phyloP scores from a whole-genome alignment of 2,888 invertebrate species.

The Pimpla rufipes region DNA sequence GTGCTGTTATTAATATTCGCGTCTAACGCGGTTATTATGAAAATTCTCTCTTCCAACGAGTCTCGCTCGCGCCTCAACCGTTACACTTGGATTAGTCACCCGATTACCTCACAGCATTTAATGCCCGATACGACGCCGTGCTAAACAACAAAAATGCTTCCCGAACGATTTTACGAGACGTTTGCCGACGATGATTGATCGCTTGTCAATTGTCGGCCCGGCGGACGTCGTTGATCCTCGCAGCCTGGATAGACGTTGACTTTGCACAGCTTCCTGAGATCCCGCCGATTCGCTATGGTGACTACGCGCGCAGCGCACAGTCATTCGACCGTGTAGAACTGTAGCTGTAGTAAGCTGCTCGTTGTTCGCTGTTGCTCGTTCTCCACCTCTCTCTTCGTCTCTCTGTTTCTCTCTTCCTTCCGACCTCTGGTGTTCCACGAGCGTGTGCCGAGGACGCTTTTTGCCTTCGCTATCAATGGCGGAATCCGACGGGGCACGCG shows the following conservation, averaged over 20 bases:
- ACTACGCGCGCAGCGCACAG: conserved; percentile 27
- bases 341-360: conserved; percentile 48
- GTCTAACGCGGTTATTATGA: neutral
- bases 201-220: conserved; percentile 44
- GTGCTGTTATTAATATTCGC: too few relatives aligned
- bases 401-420: conserved; percentile 34
- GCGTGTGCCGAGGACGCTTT: conserved; percentile 67
- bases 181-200: conserved; percentile 61
- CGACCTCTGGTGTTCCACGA: conserved; percentile 55
- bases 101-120: conserved; percentile 2
- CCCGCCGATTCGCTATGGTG: conserved; percentile 37
- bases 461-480: conserved; percentile 69
- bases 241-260: conserved; percentile 11
- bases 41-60: neutral
- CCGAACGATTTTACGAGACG: conserved; percentile 36
- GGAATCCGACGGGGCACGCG: conserved; percentile 69
- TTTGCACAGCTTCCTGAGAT: conserved; percentile 47
- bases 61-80: neutral
- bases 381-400: conserved; percentile 39
- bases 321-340: conserved; percentile 65
- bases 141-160: conserved; percentile 19
- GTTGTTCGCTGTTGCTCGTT: conserved; percentile 37
- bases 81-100: neutral
- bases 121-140: neutral
- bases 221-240: conserved; percentile 46